A percentile compares a stretch with the other conserved stretches of the same genome.
These are phyloP conservation scores for Grus americana DNA, from an alignment of 2,113 vertebrate species.

Conservation along the genomic window DNA sequence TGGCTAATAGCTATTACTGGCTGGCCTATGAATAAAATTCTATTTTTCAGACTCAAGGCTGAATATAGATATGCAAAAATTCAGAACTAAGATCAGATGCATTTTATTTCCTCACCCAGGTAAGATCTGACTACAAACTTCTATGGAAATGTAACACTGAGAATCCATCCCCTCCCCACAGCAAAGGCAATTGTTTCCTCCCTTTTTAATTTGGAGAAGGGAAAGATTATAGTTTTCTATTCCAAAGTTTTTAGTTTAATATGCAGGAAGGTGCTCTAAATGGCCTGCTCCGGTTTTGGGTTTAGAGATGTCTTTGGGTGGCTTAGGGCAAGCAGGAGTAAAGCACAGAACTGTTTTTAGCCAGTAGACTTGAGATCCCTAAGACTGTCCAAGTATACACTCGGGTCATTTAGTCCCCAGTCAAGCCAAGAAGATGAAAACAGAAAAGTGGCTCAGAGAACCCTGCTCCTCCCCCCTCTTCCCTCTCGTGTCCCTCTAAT, in stretches of 20 bases:
- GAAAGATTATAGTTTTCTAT: background rate
- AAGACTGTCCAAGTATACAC: background rate
- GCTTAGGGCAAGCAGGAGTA: background rate
- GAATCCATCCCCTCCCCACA: background rate
- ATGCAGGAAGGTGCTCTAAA: background rate
- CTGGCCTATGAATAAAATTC: background rate
- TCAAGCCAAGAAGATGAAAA: background rate
- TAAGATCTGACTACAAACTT: background rate
- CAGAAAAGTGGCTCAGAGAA: background rate
- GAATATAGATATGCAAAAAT: background rate
- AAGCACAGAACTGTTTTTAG: background rate
- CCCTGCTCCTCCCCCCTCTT: background rate
- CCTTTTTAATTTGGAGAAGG: background rate
- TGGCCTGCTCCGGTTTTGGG: background rate
- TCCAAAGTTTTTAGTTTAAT: background rate
- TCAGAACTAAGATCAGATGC: background rate
- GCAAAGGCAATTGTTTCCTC: background rate
- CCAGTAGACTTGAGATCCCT: background rate
- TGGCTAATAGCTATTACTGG: background rate
- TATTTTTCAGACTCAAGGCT: background rate
- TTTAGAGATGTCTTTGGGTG: background rate
- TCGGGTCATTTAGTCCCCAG: background rate
- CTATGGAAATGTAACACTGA: background rate
- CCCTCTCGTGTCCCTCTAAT: background rate
- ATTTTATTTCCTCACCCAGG: background rate